These are phyloP conservation scores for Urocynchramus pylzowi DNA, from an alignment of 2,113 vertebrate species.

Conservation along the genomic window DNA sequence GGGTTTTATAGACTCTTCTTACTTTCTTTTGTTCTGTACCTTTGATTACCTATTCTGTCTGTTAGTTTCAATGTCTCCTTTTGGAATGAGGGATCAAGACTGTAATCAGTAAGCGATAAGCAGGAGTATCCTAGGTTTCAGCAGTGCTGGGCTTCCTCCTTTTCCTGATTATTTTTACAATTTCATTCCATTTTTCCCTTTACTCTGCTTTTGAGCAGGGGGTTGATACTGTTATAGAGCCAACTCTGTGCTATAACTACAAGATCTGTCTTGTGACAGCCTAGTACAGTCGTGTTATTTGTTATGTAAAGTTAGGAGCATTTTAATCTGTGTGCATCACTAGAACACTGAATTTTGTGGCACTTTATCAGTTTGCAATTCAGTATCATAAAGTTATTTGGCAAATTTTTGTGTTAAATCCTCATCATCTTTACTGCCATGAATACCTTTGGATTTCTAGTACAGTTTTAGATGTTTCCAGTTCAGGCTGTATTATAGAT, in stretches of 20 bases:
- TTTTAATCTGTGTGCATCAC: background rate
- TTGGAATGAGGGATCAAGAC: background rate
- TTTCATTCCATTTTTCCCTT: background rate
- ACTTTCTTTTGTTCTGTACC: background rate
- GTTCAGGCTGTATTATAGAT: background rate
- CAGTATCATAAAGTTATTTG: background rate
- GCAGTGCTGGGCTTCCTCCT: background rate
- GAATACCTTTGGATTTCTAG: background rate
- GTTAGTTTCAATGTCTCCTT: background rate
- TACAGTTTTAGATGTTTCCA: background rate
- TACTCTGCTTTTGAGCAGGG: background rate
- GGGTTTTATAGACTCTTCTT: background rate
- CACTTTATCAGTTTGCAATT: background rate
- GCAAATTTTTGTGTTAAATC: background rate
- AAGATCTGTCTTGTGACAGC: background rate
- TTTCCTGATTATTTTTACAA: background rate
- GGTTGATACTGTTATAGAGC: background rate
- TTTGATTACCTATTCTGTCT: background rate
- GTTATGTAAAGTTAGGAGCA: background rate
- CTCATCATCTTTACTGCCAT: background rate
- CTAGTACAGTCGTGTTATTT: background rate
- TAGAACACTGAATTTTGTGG: background rate
- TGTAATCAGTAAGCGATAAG: background rate
- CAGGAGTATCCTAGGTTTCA: background rate
- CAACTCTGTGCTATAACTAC: background rate